These are phyloP conservation scores for Sebastiscus albofasciatus DNA, from an alignment of 2,797 vertebrate genomes.

Conservation along the genomic window DNA sequence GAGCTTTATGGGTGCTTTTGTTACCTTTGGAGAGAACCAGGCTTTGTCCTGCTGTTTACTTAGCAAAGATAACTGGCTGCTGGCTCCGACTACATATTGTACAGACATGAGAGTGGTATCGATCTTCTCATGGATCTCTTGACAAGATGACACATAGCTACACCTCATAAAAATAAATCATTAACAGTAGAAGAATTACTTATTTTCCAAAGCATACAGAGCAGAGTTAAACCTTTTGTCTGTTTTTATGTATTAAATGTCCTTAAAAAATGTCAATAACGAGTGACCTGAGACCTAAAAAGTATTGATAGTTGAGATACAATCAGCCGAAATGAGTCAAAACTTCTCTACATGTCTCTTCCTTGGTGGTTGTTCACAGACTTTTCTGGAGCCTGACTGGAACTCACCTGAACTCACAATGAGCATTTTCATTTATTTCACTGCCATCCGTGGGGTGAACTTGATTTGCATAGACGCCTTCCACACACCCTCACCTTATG, in stretches of 20 bases:
- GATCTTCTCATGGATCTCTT: background rate
- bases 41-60: no score
- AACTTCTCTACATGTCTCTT: background rate
- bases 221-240: background rate
- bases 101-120: no score
- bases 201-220: background rate
- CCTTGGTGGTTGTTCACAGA: background rate
- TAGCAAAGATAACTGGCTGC: no score
- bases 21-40: no score
- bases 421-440: conserved; percentile 67
- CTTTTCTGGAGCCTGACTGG: background rate
- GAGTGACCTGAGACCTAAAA: background rate
- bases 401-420: conserved; percentile 47
- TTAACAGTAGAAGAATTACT: background rate
- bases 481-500: conserved; percentile 67
- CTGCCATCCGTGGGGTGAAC: conserved; percentile 40
- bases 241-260: background rate
- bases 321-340: background rate
- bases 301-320: background rate
- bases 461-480: conserved; percentile 71
- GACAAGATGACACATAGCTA: background rate
- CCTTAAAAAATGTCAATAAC: background rate
- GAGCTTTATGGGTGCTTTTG: no score
- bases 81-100: no score
- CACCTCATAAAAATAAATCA: background rate